Evolutionary conservation across 2,888 invertebrate genomes (phyloP).

Genomic region (Metellina segmentata): DNA sequence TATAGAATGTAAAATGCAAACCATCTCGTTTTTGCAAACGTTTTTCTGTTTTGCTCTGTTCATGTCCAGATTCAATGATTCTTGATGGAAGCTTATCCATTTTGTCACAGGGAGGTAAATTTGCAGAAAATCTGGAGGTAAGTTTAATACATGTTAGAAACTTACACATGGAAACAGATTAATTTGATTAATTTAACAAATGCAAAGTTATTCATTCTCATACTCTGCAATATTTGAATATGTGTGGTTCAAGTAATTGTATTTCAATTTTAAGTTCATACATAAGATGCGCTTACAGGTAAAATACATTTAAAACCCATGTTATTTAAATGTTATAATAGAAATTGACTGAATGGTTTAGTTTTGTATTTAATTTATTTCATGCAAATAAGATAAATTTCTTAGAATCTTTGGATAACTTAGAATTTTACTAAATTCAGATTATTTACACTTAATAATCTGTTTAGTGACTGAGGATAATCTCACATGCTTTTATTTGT

Average conservation of each 20-base stretch:
- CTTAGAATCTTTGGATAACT: neutral
- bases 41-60: constrained; percentile 92
- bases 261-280: neutral
- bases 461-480: neutral
- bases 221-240: neutral
- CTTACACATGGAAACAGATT: neutral
- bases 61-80: constrained; percentile 90
- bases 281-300: too few species aligned
- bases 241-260: neutral
- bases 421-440: neutral
- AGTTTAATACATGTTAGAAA: neutral
- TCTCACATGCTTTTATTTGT: neutral
- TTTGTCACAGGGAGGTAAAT: constrained; percentile 94
- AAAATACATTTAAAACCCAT: too few species aligned
- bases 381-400: neutral
- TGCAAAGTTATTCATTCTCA: neutral
- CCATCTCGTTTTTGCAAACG: constrained; percentile 92
- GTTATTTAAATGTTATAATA: too few species aligned
- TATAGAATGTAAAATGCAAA: constrained; percentile 6
- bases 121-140: constrained; percentile 83
- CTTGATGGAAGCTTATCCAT: constrained; percentile 95
- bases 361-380: neutral
- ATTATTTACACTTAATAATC: neutral
- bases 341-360: neutral
- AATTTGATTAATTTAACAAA: neutral